Evolutionary conservation across 2,888 invertebrate genomes (phyloP), one percentile per base, ranked within the genome.

Genomic region (Caenorhabditis afra): DNA sequence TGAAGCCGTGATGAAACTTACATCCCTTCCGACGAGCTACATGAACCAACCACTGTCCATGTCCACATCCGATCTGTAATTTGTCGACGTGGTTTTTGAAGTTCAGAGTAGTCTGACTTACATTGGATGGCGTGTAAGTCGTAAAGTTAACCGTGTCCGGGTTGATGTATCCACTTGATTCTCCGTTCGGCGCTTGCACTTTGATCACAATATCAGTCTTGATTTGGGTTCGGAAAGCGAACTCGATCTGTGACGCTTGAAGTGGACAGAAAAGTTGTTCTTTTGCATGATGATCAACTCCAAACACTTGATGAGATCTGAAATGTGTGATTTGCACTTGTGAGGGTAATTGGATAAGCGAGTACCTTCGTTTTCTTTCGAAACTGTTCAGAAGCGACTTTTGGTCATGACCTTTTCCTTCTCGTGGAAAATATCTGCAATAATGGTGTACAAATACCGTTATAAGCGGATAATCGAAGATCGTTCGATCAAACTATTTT

Each of bases 161-260:
- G 41, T 74, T 70, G 18, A 83, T 65, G 50, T 81, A 71, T 16
- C 76, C 64, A 45, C 83, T 83, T 18, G 53, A 59, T 44, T 83
- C 83, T 39, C 83, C 83, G 37, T 79, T 83, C n/a, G 83, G 83
- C 14, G 83, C 81, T 35, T 75, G 81, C 12, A 82, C 79, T 58
- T 77, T 76, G 1, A 83, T 65, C 10, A 83, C 62, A 18, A 81
- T 49, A 50, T 83, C 83, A 0, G 73, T 68, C 29, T 79, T 71
- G 0, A 53, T 59, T n/a, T 64, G 47, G 10, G 67, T 62, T 45
- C 47, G 59, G 47, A 83, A 83, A 10, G 64, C 61, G 12, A 83
- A 58, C 50, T 83, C 83, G 1, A 83, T 77, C 57, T 83, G 83
- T 20, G 77, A 74, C 10, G 83, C 83, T 70, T 83, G 83, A n/a